Evolutionary conservation across 2,888 invertebrate genomes (phyloP).

Genomic region (Cetonia aurata): DNA sequence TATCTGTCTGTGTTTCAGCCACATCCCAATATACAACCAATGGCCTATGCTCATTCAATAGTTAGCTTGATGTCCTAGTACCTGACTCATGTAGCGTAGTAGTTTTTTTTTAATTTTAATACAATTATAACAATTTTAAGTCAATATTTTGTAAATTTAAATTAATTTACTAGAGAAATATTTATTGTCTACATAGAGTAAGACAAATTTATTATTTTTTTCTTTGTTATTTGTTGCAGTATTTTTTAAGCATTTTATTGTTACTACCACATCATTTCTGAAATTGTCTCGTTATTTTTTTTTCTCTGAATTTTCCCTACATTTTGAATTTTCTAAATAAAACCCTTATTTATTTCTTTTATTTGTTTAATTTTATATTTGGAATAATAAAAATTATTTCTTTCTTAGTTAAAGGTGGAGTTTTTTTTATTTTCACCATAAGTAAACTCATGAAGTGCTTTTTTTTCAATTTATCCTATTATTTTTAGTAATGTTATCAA

Average conservation of each 20-base stretch:
- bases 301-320: constrained; percentile 19
- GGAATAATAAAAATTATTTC: background rate
- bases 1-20: constrained; percentile 76
- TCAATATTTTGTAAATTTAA: constrained; percentile 45
- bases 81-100: constrained; percentile 56
- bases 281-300: constrained; percentile 40
- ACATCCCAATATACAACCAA: constrained; percentile 97
- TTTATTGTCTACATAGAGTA: constrained; percentile 42
- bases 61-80: constrained; percentile 82
- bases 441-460: too few relatives aligned
- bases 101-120: constrained; percentile 43
- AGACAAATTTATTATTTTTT: constrained; percentile 39
- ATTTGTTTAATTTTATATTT: constrained; percentile 25
- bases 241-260: constrained; percentile 46
- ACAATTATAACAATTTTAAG: constrained; percentile 44
- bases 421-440: too few relatives aligned
- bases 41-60: constrained; percentile 94
- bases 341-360: constrained; percentile 45
- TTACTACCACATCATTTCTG: constrained; percentile 31
- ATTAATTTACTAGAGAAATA: constrained; percentile 46
- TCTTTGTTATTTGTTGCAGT: constrained; percentile 46
- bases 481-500: constrained; percentile 23
- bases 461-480: constrained; percentile 6
- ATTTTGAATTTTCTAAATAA: constrained; percentile 38
- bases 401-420: background rate